phyloP scores from a whole-genome alignment of 2,888 invertebrate genomes.

The Napeogenes inachia region DNA sequence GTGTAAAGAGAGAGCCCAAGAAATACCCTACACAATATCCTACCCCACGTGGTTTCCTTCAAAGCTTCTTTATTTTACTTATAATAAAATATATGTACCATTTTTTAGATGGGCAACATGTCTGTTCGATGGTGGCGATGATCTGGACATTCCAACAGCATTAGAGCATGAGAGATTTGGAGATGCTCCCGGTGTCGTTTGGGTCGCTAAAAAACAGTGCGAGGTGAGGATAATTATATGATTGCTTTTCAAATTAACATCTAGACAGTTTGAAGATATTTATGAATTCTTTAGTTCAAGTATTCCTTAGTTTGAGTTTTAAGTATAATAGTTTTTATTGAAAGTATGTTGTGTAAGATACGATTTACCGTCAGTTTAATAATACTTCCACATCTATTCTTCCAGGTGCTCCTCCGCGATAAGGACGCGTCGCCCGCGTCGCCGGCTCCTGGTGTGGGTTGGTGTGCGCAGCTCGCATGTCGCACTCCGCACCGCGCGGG shows the following conservation, averaged over 20 bases:
- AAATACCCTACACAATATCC: too few species aligned
- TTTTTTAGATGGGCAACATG: constrained; percentile 80
- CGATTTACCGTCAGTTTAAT: too few species aligned
- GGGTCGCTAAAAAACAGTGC: constrained; percentile 86
- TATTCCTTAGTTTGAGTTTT: background rate
- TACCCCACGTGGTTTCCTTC: too few species aligned
- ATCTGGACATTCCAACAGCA: constrained; percentile 57
- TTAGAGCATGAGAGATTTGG: constrained; percentile 80
- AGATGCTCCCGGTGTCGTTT: constrained; percentile 82
- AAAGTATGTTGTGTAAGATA: too few species aligned
- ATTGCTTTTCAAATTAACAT: background rate
- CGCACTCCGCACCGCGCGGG: constrained; percentile 84
- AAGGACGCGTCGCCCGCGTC: constrained; percentile 80
- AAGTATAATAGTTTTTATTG: background rate
- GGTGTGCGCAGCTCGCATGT: constrained; percentile 83
- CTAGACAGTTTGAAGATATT: too few species aligned
- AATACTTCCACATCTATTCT: background rate
- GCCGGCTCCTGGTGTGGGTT: constrained; percentile 60
- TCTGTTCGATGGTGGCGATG: constrained; percentile 77
- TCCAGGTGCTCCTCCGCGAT: constrained; percentile 79
- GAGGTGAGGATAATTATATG: constrained; percentile 58
- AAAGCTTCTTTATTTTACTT: too few species aligned
- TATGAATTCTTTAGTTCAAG: background rate
- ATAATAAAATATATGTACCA: background rate
- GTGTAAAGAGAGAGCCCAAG: too few species aligned